Evolutionary conservation across 2,888 invertebrate species (phyloP).

Genomic region (Aspidiotus rigidus): DNA sequence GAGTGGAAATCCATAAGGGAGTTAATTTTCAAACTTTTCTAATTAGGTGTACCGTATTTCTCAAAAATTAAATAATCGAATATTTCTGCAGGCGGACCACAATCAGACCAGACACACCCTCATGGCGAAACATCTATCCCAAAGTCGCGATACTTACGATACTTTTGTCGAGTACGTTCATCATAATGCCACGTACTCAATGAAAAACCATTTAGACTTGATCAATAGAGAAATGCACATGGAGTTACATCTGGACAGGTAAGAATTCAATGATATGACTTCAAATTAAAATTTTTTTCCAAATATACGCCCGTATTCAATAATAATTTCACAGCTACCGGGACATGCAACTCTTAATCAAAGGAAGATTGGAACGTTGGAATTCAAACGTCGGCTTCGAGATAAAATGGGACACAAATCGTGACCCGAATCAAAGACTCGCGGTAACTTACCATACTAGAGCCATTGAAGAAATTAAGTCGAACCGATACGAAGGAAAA

Average conservation of each 20-base stretch:
- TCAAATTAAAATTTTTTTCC: too few species aligned
- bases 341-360: conserved; percentile 61
- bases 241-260: conserved; percentile 71
- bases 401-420: conserved; percentile 76
- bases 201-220: conserved; percentile 56
- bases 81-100: conserved; percentile 49
- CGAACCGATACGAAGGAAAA: conserved; percentile 32
- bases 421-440: conserved; percentile 67
- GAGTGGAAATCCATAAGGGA: neutral
- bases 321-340: conserved; percentile 52
- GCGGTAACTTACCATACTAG: conserved; percentile 44
- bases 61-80: too few species aligned
- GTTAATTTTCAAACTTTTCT: neutral
- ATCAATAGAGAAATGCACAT: conserved; percentile 57
- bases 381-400: conserved; percentile 61
- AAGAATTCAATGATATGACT: conserved; percentile 42
- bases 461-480: conserved; percentile 11
- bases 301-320: too few species aligned
- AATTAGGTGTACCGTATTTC: neutral
- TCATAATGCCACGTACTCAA: conserved; percentile 55
- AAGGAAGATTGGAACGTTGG: conserved; percentile 51
- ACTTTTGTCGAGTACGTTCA: conserved; percentile 59
- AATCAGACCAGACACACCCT: conserved; percentile 59
- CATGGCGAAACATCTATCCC: conserved; percentile 54
- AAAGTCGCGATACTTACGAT: conserved; percentile 51